Base-by-base conservation (phyloP, 2,888 invertebrate species). In the Drosophila neonasuta region DNA sequence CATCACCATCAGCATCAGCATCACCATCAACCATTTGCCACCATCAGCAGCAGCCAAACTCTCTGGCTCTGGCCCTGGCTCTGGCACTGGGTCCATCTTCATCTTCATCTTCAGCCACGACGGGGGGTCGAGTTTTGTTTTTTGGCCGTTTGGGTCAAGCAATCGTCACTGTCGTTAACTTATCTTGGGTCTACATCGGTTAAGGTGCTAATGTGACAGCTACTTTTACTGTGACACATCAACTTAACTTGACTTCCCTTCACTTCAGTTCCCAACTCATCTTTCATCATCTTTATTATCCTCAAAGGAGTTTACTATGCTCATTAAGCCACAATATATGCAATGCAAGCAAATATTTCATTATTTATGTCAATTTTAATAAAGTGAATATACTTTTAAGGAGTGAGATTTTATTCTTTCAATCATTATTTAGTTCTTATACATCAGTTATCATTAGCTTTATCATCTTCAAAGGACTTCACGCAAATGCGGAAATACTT, bases 161-260 rank as follows among this genome's bases (percentile, higher is more conserved):
- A 57, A 57, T 55, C 42, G 59, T 42, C 54, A 54, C 71, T 63
- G 80, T 82, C 86, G 77, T 85, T 87, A 85, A 79, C 78, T 80
- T 82, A 87, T 87, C 82, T 87, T 4, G 87, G 76, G 83, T 66
- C 83, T 68, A 82, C 71, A 82, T 85, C 85, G 80, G 71, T 63
- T 69, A 58, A 87, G 87, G 83, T 84, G 83, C 86, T 84, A 84
- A 84, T 87, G 86, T 87, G 83, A 86, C 83, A 84, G 83, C 87
- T 80, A 84, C 87, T 80, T 71, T 79, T 80, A 63, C 73, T 65
- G 60, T 50, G 41, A 60, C 69, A 60, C 34, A 42, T 64, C 52
- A 52, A 64, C 58, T 39, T 39, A 55, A 51, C 32, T 60, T 45
- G 50, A 34, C 57, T 64, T 51, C 59, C 20, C 58, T 60, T 48